These are phyloP conservation scores for Nicator chloris DNA, from an alignment of 2,113 vertebrate species.

Conservation along the genomic window DNA sequence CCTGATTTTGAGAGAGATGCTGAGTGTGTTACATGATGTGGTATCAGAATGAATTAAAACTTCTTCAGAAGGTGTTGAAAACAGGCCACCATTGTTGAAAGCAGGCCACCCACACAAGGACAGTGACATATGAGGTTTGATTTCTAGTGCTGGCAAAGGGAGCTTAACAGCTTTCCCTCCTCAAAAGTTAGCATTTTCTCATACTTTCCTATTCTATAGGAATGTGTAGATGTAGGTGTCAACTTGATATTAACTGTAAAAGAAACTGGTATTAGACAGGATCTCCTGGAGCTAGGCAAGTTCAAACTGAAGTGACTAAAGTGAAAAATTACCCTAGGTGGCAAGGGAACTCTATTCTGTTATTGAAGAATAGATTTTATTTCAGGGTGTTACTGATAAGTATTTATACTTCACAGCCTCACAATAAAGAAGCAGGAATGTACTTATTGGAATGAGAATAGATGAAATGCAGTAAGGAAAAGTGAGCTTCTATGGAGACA, in stretches of 20 bases:
- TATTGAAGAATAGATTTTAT: conserved; percentile 9
- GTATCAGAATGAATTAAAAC: neutral
- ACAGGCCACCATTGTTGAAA: neutral
- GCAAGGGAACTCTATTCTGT: neutral
- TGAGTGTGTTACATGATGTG: neutral
- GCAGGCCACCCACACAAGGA: neutral
- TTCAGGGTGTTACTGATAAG: neutral
- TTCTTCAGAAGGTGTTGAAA: neutral
- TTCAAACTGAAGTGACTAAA: neutral
- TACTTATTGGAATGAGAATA: neutral
- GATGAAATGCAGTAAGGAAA: neutral
- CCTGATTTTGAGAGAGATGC: neutral
- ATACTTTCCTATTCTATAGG: neutral
- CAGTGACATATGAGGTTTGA: neutral
- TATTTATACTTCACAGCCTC: conserved; percentile 2
- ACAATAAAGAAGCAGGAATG: conserved; percentile 2
- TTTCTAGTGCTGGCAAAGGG: neutral
- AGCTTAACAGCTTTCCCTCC: neutral
- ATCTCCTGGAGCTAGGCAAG: neutral
- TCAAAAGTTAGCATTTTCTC: neutral
- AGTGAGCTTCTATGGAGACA: neutral
- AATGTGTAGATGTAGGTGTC: neutral
- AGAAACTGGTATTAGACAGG: neutral
- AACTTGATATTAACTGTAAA: neutral
- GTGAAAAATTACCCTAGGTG: neutral